Evolutionary conservation across 2,113 vertebrate genomes (phyloP).

Genomic region (Heterotilapia buettikoferi): DNA sequence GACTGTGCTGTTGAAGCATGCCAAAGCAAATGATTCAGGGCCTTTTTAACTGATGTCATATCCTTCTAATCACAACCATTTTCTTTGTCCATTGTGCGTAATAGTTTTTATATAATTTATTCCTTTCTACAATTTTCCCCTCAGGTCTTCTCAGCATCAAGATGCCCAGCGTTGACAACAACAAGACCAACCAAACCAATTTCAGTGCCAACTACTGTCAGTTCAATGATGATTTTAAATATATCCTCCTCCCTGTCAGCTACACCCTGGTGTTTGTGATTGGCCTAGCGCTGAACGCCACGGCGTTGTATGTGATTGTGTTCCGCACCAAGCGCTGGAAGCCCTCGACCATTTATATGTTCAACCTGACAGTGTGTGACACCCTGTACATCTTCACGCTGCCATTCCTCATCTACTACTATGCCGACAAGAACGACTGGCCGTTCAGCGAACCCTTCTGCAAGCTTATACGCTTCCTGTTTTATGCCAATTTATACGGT

Average conservation of each 20-base stretch:
- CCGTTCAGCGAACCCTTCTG: slow-evolving; percentile 85
- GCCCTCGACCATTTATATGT: slow-evolving; percentile 91
- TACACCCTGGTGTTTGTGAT: slow-evolving; percentile 86
- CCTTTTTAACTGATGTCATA: background rate
- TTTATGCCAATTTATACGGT: slow-evolving; percentile 94
- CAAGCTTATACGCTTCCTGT: slow-evolving; percentile 92
- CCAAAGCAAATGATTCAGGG: background rate
- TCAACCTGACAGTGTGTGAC: slow-evolving; percentile 89
- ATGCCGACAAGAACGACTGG: slow-evolving; percentile 87
- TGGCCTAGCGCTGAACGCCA: slow-evolving; percentile 82
- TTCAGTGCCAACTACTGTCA: slow-evolving; percentile 61
- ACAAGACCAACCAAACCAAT: background rate
- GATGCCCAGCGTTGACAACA: slow-evolving; percentile 36
- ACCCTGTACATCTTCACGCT: slow-evolving; percentile 86
- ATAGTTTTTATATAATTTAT: background rate
- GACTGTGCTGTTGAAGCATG: background rate
- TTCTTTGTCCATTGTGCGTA: background rate
- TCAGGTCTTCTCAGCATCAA: slow-evolving; percentile 18
- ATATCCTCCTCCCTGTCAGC: slow-evolving; percentile 86
- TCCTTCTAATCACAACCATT: background rate
- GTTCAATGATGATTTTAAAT: slow-evolving; percentile 90
- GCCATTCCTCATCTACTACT: slow-evolving; percentile 92
- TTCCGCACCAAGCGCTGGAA: slow-evolving; percentile 90
- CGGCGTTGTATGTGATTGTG: slow-evolving; percentile 82
- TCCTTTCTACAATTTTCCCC: background rate